phyloP scores from a whole-genome alignment of 1,140 invertebrate species.

The Procambarus clarkii region DNA sequence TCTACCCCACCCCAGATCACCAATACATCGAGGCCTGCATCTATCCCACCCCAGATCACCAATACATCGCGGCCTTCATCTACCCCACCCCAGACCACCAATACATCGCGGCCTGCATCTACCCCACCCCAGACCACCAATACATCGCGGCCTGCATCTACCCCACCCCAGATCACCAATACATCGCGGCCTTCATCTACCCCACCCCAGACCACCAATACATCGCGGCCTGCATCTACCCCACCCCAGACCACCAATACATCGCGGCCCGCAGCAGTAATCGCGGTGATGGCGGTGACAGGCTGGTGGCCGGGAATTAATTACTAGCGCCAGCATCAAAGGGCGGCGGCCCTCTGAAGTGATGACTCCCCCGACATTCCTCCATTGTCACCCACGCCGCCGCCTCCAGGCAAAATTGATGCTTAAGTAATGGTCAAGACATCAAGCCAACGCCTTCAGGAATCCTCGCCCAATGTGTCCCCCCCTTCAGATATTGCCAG shows the following conservation, averaged over 20 bases:
- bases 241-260: background rate
- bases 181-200: too few species aligned
- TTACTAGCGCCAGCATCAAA: slow-evolving; percentile 43
- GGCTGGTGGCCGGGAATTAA: slow-evolving; percentile 34
- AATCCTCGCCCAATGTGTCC: background rate
- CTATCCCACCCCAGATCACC: too few species aligned
- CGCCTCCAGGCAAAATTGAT: slow-evolving; percentile 54
- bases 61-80: too few species aligned
- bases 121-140: too few species aligned
- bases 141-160: too few species aligned
- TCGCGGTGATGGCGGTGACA: background rate
- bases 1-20: too few species aligned
- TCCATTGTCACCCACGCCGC: slow-evolving; percentile 44
- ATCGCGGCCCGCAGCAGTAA: background rate
- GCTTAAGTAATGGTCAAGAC: slow-evolving; percentile 64
- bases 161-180: too few species aligned
- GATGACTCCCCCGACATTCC: slow-evolving; percentile 40
- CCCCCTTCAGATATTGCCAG: slow-evolving; percentile 11
- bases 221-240: too few species aligned
- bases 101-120: too few species aligned
- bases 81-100: too few species aligned
- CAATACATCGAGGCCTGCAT: too few species aligned
- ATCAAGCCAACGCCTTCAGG: slow-evolving; percentile 29
- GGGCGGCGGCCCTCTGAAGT: slow-evolving; percentile 38
- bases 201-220: too few species aligned